Percentiles rank a stretch among this genome's conserved stretches.
phyloP scores from a whole-genome alignment of 2,113 vertebrate genomes.

The Varanus komodoensis region DNA sequence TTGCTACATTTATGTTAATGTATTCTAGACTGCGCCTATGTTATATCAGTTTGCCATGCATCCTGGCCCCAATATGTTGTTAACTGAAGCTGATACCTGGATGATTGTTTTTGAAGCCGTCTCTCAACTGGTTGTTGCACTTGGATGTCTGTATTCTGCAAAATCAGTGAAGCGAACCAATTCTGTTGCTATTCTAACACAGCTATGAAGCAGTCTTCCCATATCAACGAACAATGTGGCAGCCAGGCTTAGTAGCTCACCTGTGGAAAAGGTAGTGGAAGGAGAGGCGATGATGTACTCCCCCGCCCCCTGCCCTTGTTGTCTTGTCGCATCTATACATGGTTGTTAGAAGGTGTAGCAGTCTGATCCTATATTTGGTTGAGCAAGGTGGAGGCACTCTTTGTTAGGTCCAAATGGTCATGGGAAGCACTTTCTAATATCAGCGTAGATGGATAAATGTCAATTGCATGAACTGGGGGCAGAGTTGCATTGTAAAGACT shows the following conservation, averaged over 20 bases:
- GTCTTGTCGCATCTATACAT: not conserved
- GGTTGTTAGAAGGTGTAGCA: not conserved
- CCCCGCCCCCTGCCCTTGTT: not conserved
- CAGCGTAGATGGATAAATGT: not conserved
- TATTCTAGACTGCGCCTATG: slow-evolving; percentile 2
- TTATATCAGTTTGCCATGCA: not conserved
- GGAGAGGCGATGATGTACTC: not conserved
- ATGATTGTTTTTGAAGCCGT: not conserved
- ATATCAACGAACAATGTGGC: not conserved
- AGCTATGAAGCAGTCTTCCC: not conserved
- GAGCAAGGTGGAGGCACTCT: not conserved
- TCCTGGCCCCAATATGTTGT: not conserved
- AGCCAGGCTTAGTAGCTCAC: not conserved
- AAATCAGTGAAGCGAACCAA: not conserved
- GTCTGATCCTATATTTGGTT: not conserved
- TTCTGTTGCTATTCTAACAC: not conserved
- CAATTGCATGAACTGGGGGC: no score
- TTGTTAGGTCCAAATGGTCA: no score
- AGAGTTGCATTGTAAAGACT: not conserved
- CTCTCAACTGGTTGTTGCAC: not conserved
- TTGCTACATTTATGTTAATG: not conserved
- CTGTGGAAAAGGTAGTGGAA: not conserved
- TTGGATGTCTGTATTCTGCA: not conserved
- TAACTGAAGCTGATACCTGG: not conserved
- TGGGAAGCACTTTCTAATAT: not conserved